These are phyloP conservation scores for Limenitis camilla DNA, from an alignment of 2,888 invertebrate species.

Conservation along the genomic window DNA sequence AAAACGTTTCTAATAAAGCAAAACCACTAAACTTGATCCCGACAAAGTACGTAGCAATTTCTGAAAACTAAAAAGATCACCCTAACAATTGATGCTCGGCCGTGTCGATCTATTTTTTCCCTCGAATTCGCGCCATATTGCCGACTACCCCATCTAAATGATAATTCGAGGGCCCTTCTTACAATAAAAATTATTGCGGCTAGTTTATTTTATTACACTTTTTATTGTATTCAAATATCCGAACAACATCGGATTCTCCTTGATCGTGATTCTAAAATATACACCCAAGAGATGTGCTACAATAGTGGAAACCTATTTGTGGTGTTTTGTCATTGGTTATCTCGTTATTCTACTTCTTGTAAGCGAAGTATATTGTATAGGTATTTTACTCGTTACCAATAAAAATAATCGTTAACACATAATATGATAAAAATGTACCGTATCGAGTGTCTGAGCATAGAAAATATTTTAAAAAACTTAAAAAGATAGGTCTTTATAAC, in stretches of 20 bases:
- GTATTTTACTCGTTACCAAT: too few relatives aligned
- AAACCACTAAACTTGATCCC: slow-evolving; percentile 38
- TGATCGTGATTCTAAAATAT: slow-evolving; percentile 23
- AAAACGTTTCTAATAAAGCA: slow-evolving; percentile 13
- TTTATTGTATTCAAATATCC: slow-evolving; percentile 65
- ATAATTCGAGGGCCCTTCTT: slow-evolving; percentile 68
- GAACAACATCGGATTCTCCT: slow-evolving; percentile 27
- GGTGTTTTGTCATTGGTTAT: slow-evolving; percentile 17
- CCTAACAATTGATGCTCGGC: slow-evolving; percentile 47
- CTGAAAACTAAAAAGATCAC: slow-evolving; percentile 48
- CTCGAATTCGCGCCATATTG: slow-evolving; percentile 66
- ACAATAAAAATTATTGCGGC: slow-evolving; percentile 73
- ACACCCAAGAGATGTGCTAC: slow-evolving; percentile 22
- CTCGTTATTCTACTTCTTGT: slow-evolving; percentile 10
- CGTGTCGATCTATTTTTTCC: slow-evolving; percentile 51
- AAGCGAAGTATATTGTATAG: too few relatives aligned
- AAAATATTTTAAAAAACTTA: too few relatives aligned
- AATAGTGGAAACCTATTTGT: slow-evolving; percentile 14
- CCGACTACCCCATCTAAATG: slow-evolving; percentile 69
- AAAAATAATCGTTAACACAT: too few relatives aligned
- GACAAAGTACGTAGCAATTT: slow-evolving; percentile 38
- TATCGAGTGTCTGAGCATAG: too few relatives aligned
- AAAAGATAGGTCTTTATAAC: too few relatives aligned
- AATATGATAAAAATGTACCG: too few relatives aligned
- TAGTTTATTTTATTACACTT: slow-evolving; percentile 73